Evolutionary conservation across 2,797 vertebrate species (phyloP).

Genomic region (Adrianichthys oophorus): DNA sequence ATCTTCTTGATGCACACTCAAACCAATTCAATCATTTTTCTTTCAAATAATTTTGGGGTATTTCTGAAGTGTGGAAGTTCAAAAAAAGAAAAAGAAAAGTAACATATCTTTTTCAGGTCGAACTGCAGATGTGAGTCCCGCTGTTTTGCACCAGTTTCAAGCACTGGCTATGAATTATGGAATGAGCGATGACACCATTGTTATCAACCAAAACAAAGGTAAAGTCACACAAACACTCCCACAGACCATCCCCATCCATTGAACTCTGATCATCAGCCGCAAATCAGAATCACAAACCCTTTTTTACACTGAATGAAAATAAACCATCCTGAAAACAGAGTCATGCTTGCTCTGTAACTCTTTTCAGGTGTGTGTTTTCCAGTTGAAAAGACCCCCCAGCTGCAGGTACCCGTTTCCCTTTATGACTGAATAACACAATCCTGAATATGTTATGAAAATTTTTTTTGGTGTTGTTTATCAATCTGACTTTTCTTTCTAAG

Average conservation of each 20-base stretch:
- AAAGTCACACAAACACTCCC: background rate
- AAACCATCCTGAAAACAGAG: background rate
- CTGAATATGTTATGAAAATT: background rate
- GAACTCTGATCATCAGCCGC: too few relatives aligned
- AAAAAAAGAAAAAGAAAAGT: background rate
- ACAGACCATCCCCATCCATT: background rate
- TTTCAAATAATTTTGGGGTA: too few relatives aligned
- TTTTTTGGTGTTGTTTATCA: background rate
- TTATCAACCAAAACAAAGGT: slow-evolving; percentile 79
- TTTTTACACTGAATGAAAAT: background rate
- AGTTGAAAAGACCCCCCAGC: slow-evolving; percentile 49
- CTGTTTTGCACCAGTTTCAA: slow-evolving; percentile 78
- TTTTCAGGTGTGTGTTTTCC: slow-evolving; percentile 59
- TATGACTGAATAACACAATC: background rate
- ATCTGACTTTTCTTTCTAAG: slow-evolving; percentile 13
- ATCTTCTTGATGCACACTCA: too few relatives aligned
- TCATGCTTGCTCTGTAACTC: background rate
- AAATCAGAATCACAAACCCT: background rate
- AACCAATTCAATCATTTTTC: too few relatives aligned
- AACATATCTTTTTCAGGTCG: slow-evolving; percentile 73
- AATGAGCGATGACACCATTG: slow-evolving; percentile 72
- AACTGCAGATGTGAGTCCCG: slow-evolving; percentile 57
- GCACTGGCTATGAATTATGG: slow-evolving; percentile 78
- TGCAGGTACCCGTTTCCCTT: slow-evolving; percentile 9
- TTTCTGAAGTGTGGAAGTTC: background rate